Base-by-base conservation (phyloP, 2,113 vertebrate genomes). In the Ageneiosus marmoratus region DNA sequence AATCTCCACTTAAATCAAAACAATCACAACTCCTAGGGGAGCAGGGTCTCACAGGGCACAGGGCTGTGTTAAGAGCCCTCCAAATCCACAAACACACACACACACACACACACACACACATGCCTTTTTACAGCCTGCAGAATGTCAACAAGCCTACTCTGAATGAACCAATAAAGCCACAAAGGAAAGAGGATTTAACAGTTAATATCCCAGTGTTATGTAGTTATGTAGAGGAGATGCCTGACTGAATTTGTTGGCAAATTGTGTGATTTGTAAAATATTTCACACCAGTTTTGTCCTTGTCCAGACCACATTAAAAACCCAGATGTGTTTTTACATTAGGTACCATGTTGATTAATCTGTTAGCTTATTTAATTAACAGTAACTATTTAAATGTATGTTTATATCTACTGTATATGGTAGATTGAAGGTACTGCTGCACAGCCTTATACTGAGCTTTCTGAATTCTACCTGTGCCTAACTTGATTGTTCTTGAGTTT, bases 1-100 rank as follows among this genome's bases (percentile, higher is more conserved):
- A 95, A 92, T 93, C 92, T 93, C 94, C 92, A 93, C 93, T 95
- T 95, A 95, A 95, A 95, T 92, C 92, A 91, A 92, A 93, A 94
- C 94, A 94, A 94, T 94, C 93, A 94, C 92, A 90, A 92, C 90
- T 92, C 94, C 93, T 90, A 91, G 88, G 94, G 94, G 94, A 95
- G 91, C 88, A 80, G 77, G 86, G 89, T 90, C 92, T 92, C 92
- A 93, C 91, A 94, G 94, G 93, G 92, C 93, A 92, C 90, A 84
- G 82, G 81, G 91, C 89, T 90, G 90, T 93, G 93, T 94, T 94
- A 95, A 76, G 50, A 76, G 50, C 51, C 73, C 50, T 55, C 73
- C 37, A 81, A 34, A 56, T 24, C 56, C 75, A 76, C 18, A 60
- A 92, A 92, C 94, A 93, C 90, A 93, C 58, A 53, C 56, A 80